phyloP scores from a whole-genome alignment of 2,888 invertebrate genomes.

The Papilio gigon region DNA sequence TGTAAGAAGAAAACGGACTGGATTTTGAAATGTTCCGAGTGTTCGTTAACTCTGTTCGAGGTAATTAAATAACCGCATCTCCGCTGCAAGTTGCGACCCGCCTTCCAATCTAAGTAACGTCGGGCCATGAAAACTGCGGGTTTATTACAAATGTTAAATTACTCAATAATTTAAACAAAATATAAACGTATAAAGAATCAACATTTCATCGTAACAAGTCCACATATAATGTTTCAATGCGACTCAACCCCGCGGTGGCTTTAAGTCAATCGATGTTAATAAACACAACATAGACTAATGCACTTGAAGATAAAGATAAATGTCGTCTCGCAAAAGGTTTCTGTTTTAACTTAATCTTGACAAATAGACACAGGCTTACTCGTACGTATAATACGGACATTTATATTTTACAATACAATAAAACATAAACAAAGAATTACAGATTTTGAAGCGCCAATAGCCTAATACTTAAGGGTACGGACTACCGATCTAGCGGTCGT shows the following conservation, averaged over 20 bases:
- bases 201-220: not conserved
- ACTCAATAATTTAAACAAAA: not conserved
- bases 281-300: slow-evolving; percentile 1
- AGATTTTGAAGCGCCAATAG: no score
- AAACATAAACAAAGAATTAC: no score
- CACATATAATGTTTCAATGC: not conserved
- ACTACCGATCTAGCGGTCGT: no score
- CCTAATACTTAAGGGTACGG: no score
- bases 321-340: not conserved
- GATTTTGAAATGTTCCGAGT: not conserved
- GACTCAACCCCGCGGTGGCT: not conserved
- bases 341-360: not conserved
- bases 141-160: not conserved
- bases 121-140: slow-evolving; percentile 3
- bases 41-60: not conserved
- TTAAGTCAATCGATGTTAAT: not conserved
- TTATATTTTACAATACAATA: no score
- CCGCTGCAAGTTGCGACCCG: slow-evolving; percentile 17
- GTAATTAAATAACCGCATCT: slow-evolving; percentile 19
- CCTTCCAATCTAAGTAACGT: slow-evolving; percentile 10
- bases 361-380: not conserved
- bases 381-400: no score
- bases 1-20: no score
- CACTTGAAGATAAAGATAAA: slow-evolving; percentile 14
- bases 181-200: no score